Conservation (phyloP, 2,888 invertebrate genomes). For the Tinea pellionella region DNA sequence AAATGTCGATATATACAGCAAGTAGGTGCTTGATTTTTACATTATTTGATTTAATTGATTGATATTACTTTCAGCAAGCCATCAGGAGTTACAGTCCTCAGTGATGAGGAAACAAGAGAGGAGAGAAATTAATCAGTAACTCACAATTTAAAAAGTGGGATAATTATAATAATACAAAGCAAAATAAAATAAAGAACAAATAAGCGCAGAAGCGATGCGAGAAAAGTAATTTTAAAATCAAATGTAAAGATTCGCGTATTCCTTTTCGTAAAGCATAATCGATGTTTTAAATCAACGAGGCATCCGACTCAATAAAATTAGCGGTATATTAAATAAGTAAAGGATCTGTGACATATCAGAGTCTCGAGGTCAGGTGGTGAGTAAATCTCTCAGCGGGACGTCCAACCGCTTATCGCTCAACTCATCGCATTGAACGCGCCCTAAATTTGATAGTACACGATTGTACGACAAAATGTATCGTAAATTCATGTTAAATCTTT, state of each 20-base stretch:
- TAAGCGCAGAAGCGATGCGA: neutral
- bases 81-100: too few species aligned
- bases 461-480: slow-evolving; percentile 18
- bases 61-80: too few species aligned
- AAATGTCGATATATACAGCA: too few species aligned
- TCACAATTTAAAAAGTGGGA: too few species aligned
- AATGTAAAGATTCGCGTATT: neutral
- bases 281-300: slow-evolving; percentile 10
- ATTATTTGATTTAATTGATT: too few species aligned
- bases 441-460: slow-evolving; percentile 47
- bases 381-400: slow-evolving; percentile 54
- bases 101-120: too few species aligned
- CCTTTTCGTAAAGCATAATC: neutral
- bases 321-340: slow-evolving; percentile 11
- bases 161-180: too few species aligned
- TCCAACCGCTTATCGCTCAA: slow-evolving; percentile 33
- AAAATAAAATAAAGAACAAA: neutral
- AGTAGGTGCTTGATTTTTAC: too few species aligned
- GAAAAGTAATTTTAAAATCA: neutral
- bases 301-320: slow-evolving; percentile 13
- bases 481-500: neutral
- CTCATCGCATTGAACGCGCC: slow-evolving; percentile 33
- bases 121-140: too few species aligned
- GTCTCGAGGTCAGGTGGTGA: slow-evolving; percentile 19
- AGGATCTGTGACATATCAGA: slow-evolving; percentile 13